Percentiles rank a stretch among this genome's conserved stretches.
These are phyloP conservation scores for Amphiprion ocellaris DNA, from an alignment of 2,113 vertebrate species.

Conservation along the genomic window DNA sequence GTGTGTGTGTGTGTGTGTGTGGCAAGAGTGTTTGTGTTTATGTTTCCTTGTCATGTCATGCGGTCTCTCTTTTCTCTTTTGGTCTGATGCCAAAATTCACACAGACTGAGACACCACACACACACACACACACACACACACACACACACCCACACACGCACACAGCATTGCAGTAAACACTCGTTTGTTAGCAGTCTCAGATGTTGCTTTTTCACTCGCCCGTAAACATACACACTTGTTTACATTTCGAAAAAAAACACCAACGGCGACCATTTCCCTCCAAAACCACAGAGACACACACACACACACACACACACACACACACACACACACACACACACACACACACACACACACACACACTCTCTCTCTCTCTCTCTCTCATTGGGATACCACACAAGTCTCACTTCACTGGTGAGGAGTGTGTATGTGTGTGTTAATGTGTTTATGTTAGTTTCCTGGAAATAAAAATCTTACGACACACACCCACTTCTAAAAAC, in stretches of 20 bases:
- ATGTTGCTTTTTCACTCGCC: slow-evolving; percentile 76
- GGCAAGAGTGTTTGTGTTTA: slow-evolving; percentile 45
- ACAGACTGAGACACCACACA: slow-evolving; percentile 17
- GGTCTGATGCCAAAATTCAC: slow-evolving; percentile 54
- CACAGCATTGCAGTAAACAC: slow-evolving; percentile 71
- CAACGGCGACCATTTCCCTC: slow-evolving; percentile 59
- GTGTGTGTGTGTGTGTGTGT: neutral
- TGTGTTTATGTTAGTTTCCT: slow-evolving; percentile 35
- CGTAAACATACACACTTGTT: slow-evolving; percentile 78
- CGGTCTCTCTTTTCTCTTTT: slow-evolving; percentile 42
- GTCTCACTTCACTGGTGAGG: slow-evolving; percentile 30
- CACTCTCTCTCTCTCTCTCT: too few species aligned
- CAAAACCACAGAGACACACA: slow-evolving; percentile 47
- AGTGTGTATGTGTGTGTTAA: slow-evolving; percentile 24
- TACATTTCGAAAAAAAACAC: slow-evolving; percentile 75
- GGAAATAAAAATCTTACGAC: neutral
- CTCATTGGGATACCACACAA: slow-evolving; percentile 46
- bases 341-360: slow-evolving; percentile 43
- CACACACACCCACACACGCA: slow-evolving; percentile 45
- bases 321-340: slow-evolving; percentile 30
- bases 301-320: slow-evolving; percentile 35
- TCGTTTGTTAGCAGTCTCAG: slow-evolving; percentile 67
- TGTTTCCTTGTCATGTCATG: slow-evolving; percentile 52
- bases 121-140: slow-evolving; percentile 18
- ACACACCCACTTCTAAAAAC: too few species aligned